phyloP scores from a whole-genome alignment of 1,140 invertebrate species.

The Rhizoglyphus robini region DNA sequence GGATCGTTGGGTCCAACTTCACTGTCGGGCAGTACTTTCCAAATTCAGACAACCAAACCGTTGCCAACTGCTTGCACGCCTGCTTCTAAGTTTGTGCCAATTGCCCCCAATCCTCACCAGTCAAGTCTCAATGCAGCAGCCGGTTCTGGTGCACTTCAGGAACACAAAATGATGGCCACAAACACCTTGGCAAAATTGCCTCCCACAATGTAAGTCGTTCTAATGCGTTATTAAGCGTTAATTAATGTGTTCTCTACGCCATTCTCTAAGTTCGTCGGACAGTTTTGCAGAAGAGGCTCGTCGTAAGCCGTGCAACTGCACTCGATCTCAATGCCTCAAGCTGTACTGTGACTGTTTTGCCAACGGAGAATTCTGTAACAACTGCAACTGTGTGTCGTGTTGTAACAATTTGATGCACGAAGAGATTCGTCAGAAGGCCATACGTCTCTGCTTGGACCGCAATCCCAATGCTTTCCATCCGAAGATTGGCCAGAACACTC shows the following conservation, averaged over 20 bases:
- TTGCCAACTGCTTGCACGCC: too few relatives aligned
- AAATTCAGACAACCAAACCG: too few relatives aligned
- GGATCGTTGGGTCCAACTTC: too few relatives aligned
- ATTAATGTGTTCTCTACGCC: neutral
- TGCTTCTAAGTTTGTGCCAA: constrained; percentile 9
- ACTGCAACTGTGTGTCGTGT: constrained; percentile 97
- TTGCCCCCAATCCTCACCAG: constrained; percentile 15
- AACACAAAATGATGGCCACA: too few relatives aligned
- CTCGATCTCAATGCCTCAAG: constrained; percentile 96
- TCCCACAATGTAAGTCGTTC: too few relatives aligned
- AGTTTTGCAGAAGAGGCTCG: constrained; percentile 6
- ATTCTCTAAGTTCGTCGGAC: too few relatives aligned
- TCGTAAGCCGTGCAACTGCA: constrained; percentile 94
- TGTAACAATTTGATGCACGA: constrained; percentile 93
- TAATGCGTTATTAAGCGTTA: too few relatives aligned
- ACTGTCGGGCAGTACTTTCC: too few relatives aligned
- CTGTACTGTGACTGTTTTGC: constrained; percentile 99
- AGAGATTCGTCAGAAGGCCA: constrained; percentile 81
- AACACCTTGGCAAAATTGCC: too few relatives aligned
- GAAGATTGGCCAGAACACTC: constrained; percentile 60
- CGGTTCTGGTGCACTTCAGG: too few relatives aligned
- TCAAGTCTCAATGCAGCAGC: too few relatives aligned
- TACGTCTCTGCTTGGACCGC: constrained; percentile 77
- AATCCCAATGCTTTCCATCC: constrained; percentile 92
- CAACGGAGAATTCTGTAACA: constrained; percentile 96